These are phyloP conservation scores for Rafetus swinhoei DNA, from an alignment of 2,113 vertebrate genomes.

Conservation along the genomic window DNA sequence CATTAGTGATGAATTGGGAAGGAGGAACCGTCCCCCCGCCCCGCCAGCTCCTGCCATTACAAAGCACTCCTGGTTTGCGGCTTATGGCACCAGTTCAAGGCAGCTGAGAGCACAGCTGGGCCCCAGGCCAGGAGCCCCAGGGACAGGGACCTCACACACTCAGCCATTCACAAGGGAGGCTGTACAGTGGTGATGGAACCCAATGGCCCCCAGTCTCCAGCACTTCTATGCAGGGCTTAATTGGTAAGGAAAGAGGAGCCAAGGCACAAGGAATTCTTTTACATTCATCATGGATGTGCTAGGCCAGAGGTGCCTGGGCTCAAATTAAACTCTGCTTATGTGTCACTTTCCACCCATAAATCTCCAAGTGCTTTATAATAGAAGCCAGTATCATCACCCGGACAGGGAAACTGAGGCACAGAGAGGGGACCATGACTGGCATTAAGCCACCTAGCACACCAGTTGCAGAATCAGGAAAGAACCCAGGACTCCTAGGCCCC, in stretches of 20 bases:
- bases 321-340: no score
- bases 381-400: neutral
- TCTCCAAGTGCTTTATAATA: neutral
- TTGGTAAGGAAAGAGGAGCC: no score
- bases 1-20: slow-evolving; percentile 62
- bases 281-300: no score
- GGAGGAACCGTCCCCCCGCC: neutral
- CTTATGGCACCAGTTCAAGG: neutral
- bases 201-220: neutral
- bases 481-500: neutral
- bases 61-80: neutral
- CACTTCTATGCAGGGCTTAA: neutral
- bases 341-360: neutral
- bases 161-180: neutral
- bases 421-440: neutral
- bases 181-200: neutral
- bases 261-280: no score
- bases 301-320: no score
- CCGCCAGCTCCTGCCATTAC: neutral
- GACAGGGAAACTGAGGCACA: neutral
- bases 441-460: neutral
- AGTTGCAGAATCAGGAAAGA: neutral
- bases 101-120: neutral
- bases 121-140: neutral
- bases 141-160: fast-evolving